Evolutionary conservation across 2,113 vertebrate species (phyloP).

Genomic region (Xiphias gladius): DNA sequence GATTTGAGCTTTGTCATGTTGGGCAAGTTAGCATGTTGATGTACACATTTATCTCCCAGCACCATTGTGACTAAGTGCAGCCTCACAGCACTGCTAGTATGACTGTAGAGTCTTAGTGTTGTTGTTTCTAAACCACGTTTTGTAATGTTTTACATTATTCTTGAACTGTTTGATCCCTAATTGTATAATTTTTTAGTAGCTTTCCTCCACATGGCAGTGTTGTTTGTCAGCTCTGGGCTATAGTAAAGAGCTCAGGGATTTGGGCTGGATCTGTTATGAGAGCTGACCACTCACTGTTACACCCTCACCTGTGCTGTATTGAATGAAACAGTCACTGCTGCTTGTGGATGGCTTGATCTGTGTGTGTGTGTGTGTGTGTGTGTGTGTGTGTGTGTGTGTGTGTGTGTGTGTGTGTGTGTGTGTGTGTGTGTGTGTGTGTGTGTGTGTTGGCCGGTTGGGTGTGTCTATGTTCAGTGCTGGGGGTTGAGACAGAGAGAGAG

Average conservation of each 20-base stretch:
- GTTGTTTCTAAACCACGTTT: neutral
- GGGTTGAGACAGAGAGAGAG: slow-evolving; percentile 22
- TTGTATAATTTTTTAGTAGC: slow-evolving; percentile 5
- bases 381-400: slow-evolving; percentile 6
- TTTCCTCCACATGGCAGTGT: neutral
- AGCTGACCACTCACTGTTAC: slow-evolving; percentile 41
- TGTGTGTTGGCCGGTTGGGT: slow-evolving; percentile 1
- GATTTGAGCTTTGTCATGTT: no score
- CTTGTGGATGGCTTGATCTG: slow-evolving; percentile 2
- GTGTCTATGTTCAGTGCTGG: slow-evolving; percentile 34
- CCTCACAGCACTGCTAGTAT: neutral
- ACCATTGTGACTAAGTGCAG: neutral
- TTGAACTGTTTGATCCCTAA: slow-evolving; percentile 26
- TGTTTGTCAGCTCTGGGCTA: slow-evolving; percentile 9
- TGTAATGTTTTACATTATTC: neutral
- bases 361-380: slow-evolving; percentile 13
- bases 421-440: neutral
- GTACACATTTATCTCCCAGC: no score
- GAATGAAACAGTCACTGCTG: slow-evolving; percentile 26
- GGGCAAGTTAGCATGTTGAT: no score
- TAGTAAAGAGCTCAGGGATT: slow-evolving; percentile 39
- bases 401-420: neutral
- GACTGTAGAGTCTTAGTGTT: no score
- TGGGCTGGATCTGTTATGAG: slow-evolving; percentile 37
- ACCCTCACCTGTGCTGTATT: slow-evolving; percentile 37